Evolutionary conservation across 2,888 invertebrate genomes (phyloP).

Genomic region (Odontocerum albicorne): DNA sequence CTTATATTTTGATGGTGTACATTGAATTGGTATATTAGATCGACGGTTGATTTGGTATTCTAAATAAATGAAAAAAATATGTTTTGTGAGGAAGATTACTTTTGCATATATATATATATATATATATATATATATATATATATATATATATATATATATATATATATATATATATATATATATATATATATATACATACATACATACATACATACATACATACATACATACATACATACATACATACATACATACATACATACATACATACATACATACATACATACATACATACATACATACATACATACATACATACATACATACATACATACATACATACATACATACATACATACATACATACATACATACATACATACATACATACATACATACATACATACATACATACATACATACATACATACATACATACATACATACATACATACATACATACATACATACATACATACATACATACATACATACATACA

Average conservation of each 20-base stretch:
- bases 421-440: background rate
- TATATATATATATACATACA: background rate
- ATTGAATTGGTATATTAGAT: too few relatives aligned
- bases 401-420: background rate
- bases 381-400: background rate
- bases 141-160: background rate
- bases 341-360: background rate
- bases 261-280: background rate
- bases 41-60: too few relatives aligned
- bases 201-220: background rate
- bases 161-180: background rate
- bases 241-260: background rate
- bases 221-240: background rate
- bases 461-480: constrained; percentile 1
- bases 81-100: too few relatives aligned
- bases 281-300: background rate
- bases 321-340: background rate
- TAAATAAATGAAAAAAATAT: too few relatives aligned
- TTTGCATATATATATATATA: too few relatives aligned
- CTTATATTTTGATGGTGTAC: too few relatives aligned
- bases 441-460: constrained; percentile 1
- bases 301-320: background rate
- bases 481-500: constrained; percentile 1
- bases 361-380: background rate
- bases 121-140: too few relatives aligned